These are phyloP conservation scores for Limnephilus marmoratus DNA, from an alignment of 2,888 invertebrate genomes.

Conservation along the genomic window DNA sequence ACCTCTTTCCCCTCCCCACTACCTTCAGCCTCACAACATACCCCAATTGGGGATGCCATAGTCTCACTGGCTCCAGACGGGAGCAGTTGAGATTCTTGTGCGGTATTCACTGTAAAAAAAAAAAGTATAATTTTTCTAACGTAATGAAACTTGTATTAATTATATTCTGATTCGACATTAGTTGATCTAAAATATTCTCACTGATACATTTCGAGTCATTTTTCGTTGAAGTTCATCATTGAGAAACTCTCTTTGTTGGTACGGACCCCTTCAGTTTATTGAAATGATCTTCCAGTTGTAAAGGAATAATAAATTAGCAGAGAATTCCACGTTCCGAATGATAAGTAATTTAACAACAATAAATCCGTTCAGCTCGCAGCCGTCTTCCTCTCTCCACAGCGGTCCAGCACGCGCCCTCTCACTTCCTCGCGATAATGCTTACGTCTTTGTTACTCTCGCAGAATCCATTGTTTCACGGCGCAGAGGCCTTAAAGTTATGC, in stretches of 20 bases:
- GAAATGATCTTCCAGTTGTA: slow-evolving; percentile 19
- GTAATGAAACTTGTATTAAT: not conserved
- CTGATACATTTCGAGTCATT: not conserved
- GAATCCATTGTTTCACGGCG: slow-evolving; percentile 34
- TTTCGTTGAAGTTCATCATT: not conserved
- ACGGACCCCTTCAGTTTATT: slow-evolving; percentile 5
- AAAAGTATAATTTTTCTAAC: not conserved
- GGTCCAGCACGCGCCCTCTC: not conserved
- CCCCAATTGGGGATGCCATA: too few relatives aligned
- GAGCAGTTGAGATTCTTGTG: too few relatives aligned
- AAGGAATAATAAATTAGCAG: slow-evolving; percentile 55
- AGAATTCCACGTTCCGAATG: slow-evolving; percentile 60
- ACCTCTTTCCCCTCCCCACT: too few relatives aligned
- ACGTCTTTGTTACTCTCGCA: slow-evolving; percentile 43
- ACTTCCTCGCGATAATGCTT: slow-evolving; percentile 8
- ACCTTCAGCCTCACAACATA: too few relatives aligned
- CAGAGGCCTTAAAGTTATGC: slow-evolving; percentile 39
- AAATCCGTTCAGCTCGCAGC: slow-evolving; percentile 38
- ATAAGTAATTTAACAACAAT: slow-evolving; percentile 55
- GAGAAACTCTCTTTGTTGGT: not conserved
- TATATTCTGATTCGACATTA: not conserved
- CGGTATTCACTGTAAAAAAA: too few relatives aligned
- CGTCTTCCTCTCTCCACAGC: slow-evolving; percentile 26
- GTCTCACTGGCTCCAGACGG: too few relatives aligned
- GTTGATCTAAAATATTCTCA: not conserved